Evolutionary conservation across 2,797 vertebrate species (phyloP), one percentile per base, ranked within the genome.

Genomic region (Coranthus polyacanthus): DNA sequence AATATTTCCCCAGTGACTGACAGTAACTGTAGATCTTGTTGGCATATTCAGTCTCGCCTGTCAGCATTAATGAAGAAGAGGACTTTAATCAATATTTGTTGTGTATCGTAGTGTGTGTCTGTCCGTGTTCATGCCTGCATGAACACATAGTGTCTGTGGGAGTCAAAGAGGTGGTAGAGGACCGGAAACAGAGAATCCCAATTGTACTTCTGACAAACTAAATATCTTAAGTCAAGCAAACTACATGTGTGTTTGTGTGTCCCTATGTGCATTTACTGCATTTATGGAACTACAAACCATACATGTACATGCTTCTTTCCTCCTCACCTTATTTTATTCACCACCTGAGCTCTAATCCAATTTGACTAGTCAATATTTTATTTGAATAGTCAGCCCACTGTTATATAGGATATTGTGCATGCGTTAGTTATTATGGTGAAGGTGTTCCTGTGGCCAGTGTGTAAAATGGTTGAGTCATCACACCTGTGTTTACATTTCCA

Each of bases 21-120:
- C 67, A n/a, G 71, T 72, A 85, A 82, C 70, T 71, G 20, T 78
- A 82, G 72, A 71, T 77, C 56, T 63, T 55, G 56, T 71, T 87
- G 86, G 45, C 86, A 86, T 73, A 56, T 79, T 81, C 70, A 62
- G 78, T 85, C 78, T 80, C 2, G 65, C 76, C 67, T 84, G 85
- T 84, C 82, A 76, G 42, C 53, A 62, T 29, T 62, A 72, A 84
- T 87, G 60, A 46, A 79, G 76, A 74, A 70, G 72, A 86, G 47
- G 62, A 56, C 75, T 82, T 85, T 75, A 78, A 85, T 84, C 43
- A n/a, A 71, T 75, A 70, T 83, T 81, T 75, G 38, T 71, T 54
- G 60, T 55, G 34, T 59, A 32, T 49, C 45, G 46, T 29, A 6
- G 49, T 61, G 47, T 68, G 44, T 37, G 52, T 51, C 36, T 83